Evolutionary conservation across 2,797 vertebrate genomes (phyloP).

Genomic region (Vireo griseus): DNA sequence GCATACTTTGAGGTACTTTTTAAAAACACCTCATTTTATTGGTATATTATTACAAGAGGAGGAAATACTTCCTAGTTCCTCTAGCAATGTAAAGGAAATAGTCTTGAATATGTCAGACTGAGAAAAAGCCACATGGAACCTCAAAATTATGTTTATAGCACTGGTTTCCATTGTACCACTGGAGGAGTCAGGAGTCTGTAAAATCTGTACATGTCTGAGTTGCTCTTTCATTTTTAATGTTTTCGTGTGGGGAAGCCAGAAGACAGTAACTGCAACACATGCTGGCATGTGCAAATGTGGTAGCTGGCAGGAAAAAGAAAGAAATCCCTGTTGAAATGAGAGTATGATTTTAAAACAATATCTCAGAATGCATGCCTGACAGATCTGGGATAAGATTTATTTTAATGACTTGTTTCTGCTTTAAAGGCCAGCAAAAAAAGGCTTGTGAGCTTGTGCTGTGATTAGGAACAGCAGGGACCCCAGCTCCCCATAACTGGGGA

Average conservation of each 20-base stretch:
- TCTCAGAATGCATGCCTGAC: neutral
- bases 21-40: neutral
- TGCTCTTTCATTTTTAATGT: neutral
- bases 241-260: neutral
- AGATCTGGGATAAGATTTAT: neutral
- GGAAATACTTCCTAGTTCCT: neutral
- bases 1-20: neutral
- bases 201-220: neutral
- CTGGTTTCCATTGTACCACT: neutral
- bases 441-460: neutral
- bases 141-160: neutral
- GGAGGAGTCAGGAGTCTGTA: neutral
- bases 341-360: neutral
- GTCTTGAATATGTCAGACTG: neutral
- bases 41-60: neutral
- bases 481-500: neutral
- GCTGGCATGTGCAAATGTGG: neutral
- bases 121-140: neutral
- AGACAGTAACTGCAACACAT: neutral
- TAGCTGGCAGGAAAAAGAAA: neutral
- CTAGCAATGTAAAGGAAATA: neutral
- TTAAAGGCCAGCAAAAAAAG: neutral
- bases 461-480: neutral
- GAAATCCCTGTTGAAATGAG: neutral
- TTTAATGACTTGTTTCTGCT: neutral